Conservation (phyloP, 2,113 vertebrate species). For the Cinclus cinclus region DNA sequence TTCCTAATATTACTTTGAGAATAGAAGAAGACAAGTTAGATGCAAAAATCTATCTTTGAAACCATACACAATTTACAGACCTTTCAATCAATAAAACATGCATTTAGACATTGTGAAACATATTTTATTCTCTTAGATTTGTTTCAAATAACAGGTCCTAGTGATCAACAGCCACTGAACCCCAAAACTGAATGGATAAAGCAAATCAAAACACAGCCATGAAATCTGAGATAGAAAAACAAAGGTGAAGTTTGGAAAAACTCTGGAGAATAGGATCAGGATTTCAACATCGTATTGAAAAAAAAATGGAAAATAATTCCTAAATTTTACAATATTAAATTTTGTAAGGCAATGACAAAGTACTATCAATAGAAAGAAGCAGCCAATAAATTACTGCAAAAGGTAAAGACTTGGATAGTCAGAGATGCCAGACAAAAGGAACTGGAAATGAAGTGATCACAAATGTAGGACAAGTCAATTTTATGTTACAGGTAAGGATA, state of each 20-base stretch:
- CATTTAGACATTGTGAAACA: background rate
- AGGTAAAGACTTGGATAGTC: background rate
- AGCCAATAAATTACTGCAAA: background rate
- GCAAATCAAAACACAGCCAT: background rate
- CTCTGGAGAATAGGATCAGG: background rate
- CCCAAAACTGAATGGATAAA: background rate
- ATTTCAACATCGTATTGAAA: background rate
- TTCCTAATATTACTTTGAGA: background rate
- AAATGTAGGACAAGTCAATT: background rate
- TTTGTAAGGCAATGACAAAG: background rate
- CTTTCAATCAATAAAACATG: background rate
- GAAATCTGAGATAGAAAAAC: background rate
- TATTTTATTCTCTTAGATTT: background rate
- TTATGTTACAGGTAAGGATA: fast-evolving
- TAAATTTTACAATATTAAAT: background rate
- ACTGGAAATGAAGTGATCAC: background rate
- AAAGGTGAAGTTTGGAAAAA: background rate
- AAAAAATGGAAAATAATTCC: background rate
- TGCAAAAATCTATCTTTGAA: background rate
- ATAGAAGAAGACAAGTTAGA: background rate
- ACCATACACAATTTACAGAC: background rate
- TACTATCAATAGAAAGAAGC: background rate
- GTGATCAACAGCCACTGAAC: background rate
- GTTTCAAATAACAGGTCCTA: background rate
- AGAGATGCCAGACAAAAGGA: background rate